Conservation (phyloP, 2,797 vertebrate species). For the Chrosomus eos region DNA sequence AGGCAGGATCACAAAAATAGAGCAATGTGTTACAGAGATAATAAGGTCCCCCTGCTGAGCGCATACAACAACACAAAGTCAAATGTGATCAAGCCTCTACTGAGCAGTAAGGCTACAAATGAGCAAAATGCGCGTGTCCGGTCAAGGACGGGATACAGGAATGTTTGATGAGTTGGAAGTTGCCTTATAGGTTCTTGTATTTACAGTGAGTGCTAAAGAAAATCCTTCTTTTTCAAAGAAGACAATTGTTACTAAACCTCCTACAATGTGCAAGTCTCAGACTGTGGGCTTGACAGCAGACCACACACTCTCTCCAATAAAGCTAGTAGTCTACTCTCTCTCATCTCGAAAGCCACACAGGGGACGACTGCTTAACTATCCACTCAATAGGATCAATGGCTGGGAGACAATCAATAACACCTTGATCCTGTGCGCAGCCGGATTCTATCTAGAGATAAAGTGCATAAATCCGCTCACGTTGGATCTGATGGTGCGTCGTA, state of each 20-base stretch:
- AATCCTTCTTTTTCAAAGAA: neutral
- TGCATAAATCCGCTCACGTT: conserved; percentile 60
- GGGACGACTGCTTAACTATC: conserved; percentile 72
- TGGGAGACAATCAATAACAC: conserved; percentile 74
- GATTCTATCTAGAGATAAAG: conserved; percentile 64
- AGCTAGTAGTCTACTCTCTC: conserved; percentile 8
- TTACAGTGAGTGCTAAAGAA: neutral
- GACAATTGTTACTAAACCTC: neutral
- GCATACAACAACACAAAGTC: conserved; percentile 20
- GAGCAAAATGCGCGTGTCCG: neutral
- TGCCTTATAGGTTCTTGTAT: conserved; percentile 5
- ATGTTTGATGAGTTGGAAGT: neutral
- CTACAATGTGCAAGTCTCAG: conserved; percentile 27
- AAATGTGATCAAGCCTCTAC: conserved; percentile 42
- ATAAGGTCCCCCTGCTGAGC: conserved; percentile 38
- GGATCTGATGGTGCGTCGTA: conserved; percentile 63
- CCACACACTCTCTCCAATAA: conserved; percentile 37
- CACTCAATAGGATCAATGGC: conserved; percentile 75
- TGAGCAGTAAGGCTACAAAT: conserved; percentile 8
- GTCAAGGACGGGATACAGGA: neutral
- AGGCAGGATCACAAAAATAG: conserved; percentile 52
- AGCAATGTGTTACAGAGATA: conserved; percentile 43
- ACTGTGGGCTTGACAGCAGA: conserved; percentile 30
- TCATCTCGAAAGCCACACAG: conserved; percentile 63
- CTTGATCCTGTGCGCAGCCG: conserved; percentile 70